Evolutionary conservation across 30 jellyfish, hydroid and myxozoan genomes (phyloP).

Genomic region (Catostylus mosaicus): DNA sequence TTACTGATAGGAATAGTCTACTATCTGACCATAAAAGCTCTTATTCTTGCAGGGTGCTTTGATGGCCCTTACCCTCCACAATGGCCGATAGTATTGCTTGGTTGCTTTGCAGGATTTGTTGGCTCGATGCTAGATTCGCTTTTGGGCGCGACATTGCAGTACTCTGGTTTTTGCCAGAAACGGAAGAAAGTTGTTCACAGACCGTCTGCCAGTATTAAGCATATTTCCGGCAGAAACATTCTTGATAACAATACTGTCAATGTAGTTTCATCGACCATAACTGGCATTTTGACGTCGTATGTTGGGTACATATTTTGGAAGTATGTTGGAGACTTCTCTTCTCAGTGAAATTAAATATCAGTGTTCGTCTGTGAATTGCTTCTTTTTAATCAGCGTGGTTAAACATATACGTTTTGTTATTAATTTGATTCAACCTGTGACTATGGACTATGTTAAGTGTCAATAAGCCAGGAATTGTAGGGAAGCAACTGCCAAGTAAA

Average conservation of each 20-base stretch:
- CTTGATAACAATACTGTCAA: slow-evolving; percentile 68
- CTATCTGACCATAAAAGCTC: neutral
- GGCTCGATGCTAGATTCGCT: slow-evolving; percentile 85
- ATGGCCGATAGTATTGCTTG: slow-evolving; percentile 70
- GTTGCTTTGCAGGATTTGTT: slow-evolving; percentile 71
- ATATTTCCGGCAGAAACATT: slow-evolving; percentile 63
- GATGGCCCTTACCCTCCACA: slow-evolving; percentile 72
- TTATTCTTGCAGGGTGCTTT: slow-evolving; percentile 27
- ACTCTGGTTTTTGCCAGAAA: slow-evolving; percentile 77
- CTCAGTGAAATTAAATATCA: no score
- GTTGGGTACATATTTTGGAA: slow-evolving; percentile 66
- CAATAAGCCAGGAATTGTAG: no score
- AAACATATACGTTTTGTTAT: no score
- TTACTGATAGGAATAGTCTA: slow-evolving; percentile 67
- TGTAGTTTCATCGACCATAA: slow-evolving; percentile 65
- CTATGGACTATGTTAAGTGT: no score
- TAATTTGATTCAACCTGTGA: no score
- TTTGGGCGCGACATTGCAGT: slow-evolving; percentile 89
- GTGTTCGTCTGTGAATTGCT: no score
- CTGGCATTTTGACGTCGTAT: slow-evolving; percentile 73
- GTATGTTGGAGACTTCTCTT: neutral
- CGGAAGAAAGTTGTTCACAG: slow-evolving; percentile 69
- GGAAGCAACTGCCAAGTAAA: no score
- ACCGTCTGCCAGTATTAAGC: slow-evolving; percentile 59
- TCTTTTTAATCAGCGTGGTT: no score